Percentiles rank a stretch among this genome's conserved stretches.
Evolutionary conservation across 2,888 invertebrate species (phyloP).

Genomic region (Pollenia amentaria): DNA sequence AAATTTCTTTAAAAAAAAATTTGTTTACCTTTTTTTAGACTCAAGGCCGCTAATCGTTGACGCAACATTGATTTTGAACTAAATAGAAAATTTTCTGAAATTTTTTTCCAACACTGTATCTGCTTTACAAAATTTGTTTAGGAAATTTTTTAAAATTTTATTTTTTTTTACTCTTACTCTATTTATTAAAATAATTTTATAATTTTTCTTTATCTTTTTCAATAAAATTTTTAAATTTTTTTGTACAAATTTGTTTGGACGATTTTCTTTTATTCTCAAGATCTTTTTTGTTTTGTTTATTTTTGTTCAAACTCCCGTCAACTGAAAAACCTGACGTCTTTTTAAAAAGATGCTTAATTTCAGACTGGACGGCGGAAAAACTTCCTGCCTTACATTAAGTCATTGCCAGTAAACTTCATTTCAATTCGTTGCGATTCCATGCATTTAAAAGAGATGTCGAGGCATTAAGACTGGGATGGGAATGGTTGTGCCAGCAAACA

Average conservation of each 20-base stretch:
- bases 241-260: background rate
- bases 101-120: background rate
- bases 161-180: background rate
- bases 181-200: background rate
- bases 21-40: conserved; percentile 82
- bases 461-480: conserved; percentile 38
- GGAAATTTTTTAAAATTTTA: background rate
- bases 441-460: conserved; percentile 38
- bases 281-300: conserved; percentile 29
- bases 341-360: conserved; percentile 72
- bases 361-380: conserved; percentile 71
- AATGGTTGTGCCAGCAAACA: conserved; percentile 17
- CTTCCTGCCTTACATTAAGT: conserved; percentile 68
- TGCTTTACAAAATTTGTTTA: conserved; percentile 2
- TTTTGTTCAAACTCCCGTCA: conserved; percentile 36
- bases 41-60: conserved; percentile 82
- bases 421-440: conserved; percentile 46
- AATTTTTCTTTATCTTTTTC: too few relatives aligned
- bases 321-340: conserved; percentile 66
- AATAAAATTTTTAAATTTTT: background rate
- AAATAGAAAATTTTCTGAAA: background rate
- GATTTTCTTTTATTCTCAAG: conserved; percentile 7
- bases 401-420: conserved; percentile 49
- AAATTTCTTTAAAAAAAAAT: background rate
- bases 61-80: conserved; percentile 79